Evolutionary conservation across 2,113 vertebrate genomes (phyloP), one percentile per base, ranked within the genome.

Genomic region (Peucedramus taeniatus): DNA sequence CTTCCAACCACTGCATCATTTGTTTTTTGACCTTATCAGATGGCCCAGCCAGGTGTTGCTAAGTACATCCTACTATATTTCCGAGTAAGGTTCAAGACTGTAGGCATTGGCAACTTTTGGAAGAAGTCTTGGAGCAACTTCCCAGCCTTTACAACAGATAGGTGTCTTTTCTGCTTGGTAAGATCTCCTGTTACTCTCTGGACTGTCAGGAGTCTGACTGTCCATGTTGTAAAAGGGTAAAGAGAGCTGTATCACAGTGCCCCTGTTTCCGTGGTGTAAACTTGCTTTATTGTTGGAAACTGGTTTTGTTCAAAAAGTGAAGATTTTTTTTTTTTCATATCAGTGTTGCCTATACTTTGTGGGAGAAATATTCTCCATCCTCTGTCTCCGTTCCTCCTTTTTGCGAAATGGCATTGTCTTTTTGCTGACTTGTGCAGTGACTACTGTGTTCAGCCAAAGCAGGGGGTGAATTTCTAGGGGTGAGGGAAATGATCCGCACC

Each of bases 361-460:
- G 35, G 28, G 37, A 71, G 40, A 93, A 68, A 39, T 82, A 22
- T 17, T 72, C 50, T 83, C 30, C 20, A 16, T 77, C 19, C 28
- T 71, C 49, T 76, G 20, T 79, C 57, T 71, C 28, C 15, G 7
- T 72, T 92, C 27, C 14, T 68, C 16, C 7, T 76, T 83, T 79
- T 18, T 66, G 45, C 35, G 49, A 87, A 91, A 65, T 5, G 44
- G 10, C 66, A 82, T 61, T 4, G 7, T 45, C 28, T 68, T 84
- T 84, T 85, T 89, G 47, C 59, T 63, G 42, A 61, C 24, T 0
- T 0, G 0, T 42, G 72, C 78, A 44, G 64, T 59, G 63, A 28
- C 33, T 37, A 15, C 60, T 0, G 0, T 1, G 0, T 78, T 89
- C 0, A 3, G 17, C 66, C 42, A 74, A 59, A 77, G 56, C 64